Conservation (phyloP, 30 jellyfish, hydroid and myxozoan species). For the Cassiopea xamachana region DNA sequence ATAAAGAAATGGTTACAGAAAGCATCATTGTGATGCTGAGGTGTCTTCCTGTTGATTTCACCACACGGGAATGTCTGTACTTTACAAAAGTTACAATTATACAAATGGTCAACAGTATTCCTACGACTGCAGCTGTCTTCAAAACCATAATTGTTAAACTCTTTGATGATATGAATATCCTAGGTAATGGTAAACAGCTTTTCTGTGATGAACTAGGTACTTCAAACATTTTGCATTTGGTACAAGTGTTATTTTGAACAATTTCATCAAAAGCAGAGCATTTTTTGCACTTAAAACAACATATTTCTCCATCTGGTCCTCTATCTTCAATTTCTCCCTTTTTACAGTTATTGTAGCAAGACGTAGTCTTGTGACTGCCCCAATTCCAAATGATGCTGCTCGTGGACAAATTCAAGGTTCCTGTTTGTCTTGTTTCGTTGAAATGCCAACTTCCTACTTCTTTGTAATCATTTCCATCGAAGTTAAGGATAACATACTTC, state of each 20-base stretch:
- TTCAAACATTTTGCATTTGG: background rate
- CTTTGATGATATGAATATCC: background rate
- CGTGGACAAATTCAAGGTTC: background rate
- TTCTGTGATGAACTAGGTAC: background rate
- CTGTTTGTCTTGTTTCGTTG: background rate
- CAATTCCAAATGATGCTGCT: background rate
- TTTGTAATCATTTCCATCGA: constrained; percentile 7
- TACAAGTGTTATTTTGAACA: constrained; percentile 4
- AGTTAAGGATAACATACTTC: background rate
- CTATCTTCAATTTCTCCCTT: constrained; percentile 23
- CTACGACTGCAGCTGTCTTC: background rate
- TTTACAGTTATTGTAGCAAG: constrained; percentile 10
- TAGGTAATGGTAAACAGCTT: constrained; percentile 18
- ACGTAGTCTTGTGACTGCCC: background rate
- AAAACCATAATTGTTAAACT: background rate
- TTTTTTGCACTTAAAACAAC: constrained; percentile 15
- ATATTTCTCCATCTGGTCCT: constrained; percentile 1
- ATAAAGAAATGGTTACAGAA: background rate
- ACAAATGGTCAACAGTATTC: background rate
- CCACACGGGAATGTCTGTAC: constrained; percentile 10
- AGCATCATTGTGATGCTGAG: constrained; percentile 28
- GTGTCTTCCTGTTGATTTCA: constrained; percentile 28
- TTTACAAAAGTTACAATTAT: background rate
- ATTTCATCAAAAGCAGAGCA: background rate
- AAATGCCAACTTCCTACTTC: constrained; percentile 19